phyloP scores from a whole-genome alignment of 2,797 vertebrate genomes.

The Hyperoplus lanceolatus region DNA sequence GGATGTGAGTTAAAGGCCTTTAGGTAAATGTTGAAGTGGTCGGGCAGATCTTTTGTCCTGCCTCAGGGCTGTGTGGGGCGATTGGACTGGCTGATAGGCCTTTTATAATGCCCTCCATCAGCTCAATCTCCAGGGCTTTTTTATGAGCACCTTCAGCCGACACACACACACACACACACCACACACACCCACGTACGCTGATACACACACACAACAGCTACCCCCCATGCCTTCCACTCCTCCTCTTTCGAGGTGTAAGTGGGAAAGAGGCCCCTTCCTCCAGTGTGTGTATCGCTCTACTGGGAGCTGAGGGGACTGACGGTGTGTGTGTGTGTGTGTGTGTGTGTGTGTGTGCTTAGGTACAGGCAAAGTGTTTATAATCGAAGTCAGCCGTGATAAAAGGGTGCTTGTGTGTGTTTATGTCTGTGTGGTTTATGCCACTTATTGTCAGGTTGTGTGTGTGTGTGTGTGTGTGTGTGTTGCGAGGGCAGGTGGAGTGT shows the following conservation, averaged over 20 bases:
- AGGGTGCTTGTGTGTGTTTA: conserved; percentile 64
- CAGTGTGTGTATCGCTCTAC: conserved; percentile 70
- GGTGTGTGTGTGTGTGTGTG: conserved; percentile 44
- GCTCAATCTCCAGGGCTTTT: conserved; percentile 78
- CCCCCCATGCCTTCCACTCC: not conserved
- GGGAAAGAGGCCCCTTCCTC: conserved; percentile 73
- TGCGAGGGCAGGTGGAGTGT: conserved; percentile 35
- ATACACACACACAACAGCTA: conserved; percentile 36
- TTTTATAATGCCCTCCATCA: conserved; percentile 78
- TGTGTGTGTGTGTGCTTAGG: conserved; percentile 57
- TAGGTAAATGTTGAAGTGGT: conserved; percentile 75
- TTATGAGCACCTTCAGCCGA: conserved; percentile 81
- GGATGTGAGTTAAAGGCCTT: conserved; percentile 58
- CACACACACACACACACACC: conserved; percentile 60
- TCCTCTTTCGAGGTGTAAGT: conserved; percentile 66
- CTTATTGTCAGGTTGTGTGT: conserved; percentile 59
- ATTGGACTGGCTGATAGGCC: conserved; percentile 74
- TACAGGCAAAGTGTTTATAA: conserved; percentile 74
- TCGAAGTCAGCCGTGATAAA: conserved; percentile 73
- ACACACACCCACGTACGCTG: not conserved
- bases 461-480: conserved; percentile 25
- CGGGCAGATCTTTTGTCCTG: conserved; percentile 77
- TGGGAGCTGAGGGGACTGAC: conserved; percentile 59
- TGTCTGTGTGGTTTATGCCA: conserved; percentile 62
- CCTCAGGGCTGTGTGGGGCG: conserved; percentile 61